Base-by-base conservation (phyloP, 2,888 invertebrate genomes). In the Cotesia congregata region DNA sequence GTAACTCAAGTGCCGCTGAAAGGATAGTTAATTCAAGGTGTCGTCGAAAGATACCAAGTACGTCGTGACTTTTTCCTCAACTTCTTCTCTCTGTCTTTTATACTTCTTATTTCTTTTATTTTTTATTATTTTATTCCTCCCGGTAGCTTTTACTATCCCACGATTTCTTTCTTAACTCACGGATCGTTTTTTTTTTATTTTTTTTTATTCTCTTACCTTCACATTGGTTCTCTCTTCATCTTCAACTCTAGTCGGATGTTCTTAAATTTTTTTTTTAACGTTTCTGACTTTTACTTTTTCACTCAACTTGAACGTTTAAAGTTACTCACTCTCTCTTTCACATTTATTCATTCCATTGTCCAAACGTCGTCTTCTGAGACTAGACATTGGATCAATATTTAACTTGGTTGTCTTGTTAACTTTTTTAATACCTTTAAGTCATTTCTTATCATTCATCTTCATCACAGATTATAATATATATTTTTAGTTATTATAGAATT, bases 21-120 rank as follows among this genome's bases (percentile, higher is more conserved):
- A 80, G 78, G 78, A 75, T 79, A 81, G 79, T 81, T 81, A 80
- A 80, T 81, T 79, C 81, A 80, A 82, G 81, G 79, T 80, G 80
- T 79, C 79, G 79, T 80, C 77, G 67, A 77, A 70, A 80, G 79
- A 79, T 79, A 80, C 77, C 77, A 77, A 77, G 78, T 72, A 72
- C 79, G 71, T 69, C 41, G 39, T 67, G 64, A 41, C 68, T 72
- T 74, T 65, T 64, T 50, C 12, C 15, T 62, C 15, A 61, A 61
- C 59, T 69, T 68, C n/a, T 59, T 61, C 6, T 39, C 60, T 41
- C 17, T 50, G 20, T 50, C 71, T 64, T 50, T 59, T 41, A 9
- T 30, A 59, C 70, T 50, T 68, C 60, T 59, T 64, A 17, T 15
- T 64, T 62, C 30, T 9, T 39, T 61, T 62, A 38, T 40, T 50